These are phyloP conservation scores for Myiopsitta monachus DNA, from an alignment of 2,113 vertebrate species.

Conservation along the genomic window DNA sequence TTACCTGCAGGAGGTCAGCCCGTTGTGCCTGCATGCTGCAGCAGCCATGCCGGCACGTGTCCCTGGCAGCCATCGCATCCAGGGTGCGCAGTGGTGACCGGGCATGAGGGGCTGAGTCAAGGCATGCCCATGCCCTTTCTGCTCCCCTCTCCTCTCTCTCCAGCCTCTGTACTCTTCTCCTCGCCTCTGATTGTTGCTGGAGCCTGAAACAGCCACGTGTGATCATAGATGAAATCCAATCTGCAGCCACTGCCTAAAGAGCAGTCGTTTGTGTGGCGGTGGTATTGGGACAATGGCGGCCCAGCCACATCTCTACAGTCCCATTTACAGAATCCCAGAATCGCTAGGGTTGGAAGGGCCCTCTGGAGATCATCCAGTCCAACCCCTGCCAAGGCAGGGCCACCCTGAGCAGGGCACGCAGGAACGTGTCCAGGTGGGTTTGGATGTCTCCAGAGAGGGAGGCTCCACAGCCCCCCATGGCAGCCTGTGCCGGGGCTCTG, in stretches of 20 bases:
- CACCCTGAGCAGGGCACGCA: neutral
- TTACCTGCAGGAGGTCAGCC: neutral
- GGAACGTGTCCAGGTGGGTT: neutral
- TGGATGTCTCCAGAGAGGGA: too few relatives aligned
- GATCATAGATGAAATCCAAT: neutral
- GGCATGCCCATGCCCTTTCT: neutral
- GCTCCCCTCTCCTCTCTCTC: neutral
- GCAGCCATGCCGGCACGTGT: fast-evolving
- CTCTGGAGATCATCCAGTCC: neutral
- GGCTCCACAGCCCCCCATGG: neutral
- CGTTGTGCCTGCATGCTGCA: fast-evolving
- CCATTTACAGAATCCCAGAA: neutral
- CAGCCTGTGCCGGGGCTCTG: neutral
- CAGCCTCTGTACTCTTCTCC: neutral
- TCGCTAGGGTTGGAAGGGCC: neutral
- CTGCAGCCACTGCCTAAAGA: neutral
- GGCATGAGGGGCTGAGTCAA: neutral
- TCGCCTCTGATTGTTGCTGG: neutral
- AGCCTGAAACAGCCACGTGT: neutral
- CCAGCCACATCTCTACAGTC: neutral
- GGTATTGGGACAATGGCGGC: neutral
- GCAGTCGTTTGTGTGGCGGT: neutral
- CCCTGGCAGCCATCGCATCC: fast-evolving
- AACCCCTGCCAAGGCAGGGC: neutral
- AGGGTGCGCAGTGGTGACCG: neutral